phyloP scores from a whole-genome alignment of 2,888 invertebrate species.

The Hybos culiciformis region DNA sequence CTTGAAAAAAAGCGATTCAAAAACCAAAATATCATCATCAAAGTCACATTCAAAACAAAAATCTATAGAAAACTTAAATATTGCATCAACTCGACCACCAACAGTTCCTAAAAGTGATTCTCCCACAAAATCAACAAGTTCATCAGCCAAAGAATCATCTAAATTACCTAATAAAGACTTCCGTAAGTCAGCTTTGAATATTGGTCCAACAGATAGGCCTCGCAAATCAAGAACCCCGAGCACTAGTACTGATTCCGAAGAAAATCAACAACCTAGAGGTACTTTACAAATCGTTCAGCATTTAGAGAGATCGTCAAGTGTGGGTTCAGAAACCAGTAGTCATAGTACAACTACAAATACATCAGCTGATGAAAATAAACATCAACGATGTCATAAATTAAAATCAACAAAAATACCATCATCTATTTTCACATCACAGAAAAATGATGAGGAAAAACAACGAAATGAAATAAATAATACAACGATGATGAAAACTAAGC shows the following conservation, averaged over 20 bases:
- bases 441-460: too few relatives aligned
- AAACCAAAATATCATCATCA: slow-evolving; percentile 4
- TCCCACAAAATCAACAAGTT: slow-evolving; percentile 31
- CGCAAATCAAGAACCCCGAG: slow-evolving; percentile 34
- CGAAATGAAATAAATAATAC: too few relatives aligned
- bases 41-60: slow-evolving; percentile 24
- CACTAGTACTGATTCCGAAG: slow-evolving; percentile 31
- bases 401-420: neutral
- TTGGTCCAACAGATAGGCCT: slow-evolving; percentile 38
- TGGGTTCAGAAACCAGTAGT: slow-evolving; percentile 38
- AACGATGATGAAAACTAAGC: too few relatives aligned
- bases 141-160: slow-evolving; percentile 36
- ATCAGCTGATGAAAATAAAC: slow-evolving; percentile 21
- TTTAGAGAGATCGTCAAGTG: slow-evolving; percentile 36
- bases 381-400: slow-evolving; percentile 23
- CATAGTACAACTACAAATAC: slow-evolving; percentile 18
- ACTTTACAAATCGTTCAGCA: slow-evolving; percentile 17
- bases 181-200: slow-evolving; percentile 58
- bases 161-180: slow-evolving; percentile 55
- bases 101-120: slow-evolving; percentile 28
- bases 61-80: slow-evolving; percentile 26
- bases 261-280: slow-evolving; percentile 14
- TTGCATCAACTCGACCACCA: slow-evolving; percentile 19
- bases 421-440: neutral
- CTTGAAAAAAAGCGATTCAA: slow-evolving; percentile 1